These are phyloP conservation scores for Pecten maximus DNA, from an alignment of 2,888 invertebrate species.

Conservation along the genomic window DNA sequence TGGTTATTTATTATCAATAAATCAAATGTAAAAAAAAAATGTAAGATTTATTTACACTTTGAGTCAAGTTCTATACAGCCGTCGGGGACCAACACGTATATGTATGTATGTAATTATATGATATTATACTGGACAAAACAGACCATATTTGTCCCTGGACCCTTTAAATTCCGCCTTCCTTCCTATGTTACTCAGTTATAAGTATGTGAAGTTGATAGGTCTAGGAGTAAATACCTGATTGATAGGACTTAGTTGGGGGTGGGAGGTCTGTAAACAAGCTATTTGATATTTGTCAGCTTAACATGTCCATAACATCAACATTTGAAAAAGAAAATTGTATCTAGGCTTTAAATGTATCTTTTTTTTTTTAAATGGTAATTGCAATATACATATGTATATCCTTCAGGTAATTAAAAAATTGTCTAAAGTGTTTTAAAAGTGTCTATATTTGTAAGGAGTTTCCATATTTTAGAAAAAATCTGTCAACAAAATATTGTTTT, in stretches of 20 bases:
- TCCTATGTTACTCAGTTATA: not conserved
- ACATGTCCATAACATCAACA: not conserved
- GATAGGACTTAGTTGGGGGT: not conserved
- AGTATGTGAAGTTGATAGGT: not conserved
- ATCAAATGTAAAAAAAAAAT: too few species aligned
- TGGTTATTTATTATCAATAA: too few species aligned
- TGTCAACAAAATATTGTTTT: not conserved
- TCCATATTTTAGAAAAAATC: not conserved
- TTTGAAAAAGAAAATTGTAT: not conserved
- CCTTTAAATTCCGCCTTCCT: not conserved
- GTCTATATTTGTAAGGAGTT: not conserved
- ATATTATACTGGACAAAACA: not conserved
- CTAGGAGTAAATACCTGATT: not conserved
- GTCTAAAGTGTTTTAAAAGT: not conserved
- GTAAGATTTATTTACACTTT: too few species aligned
- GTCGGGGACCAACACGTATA: not conserved
- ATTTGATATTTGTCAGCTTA: not conserved
- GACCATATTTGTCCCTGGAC: not conserved
- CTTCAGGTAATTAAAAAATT: too few species aligned
- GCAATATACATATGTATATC: too few species aligned
- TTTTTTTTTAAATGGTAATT: too few species aligned
- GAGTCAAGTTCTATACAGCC: not conserved
- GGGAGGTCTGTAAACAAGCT: not conserved
- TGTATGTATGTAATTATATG: not conserved
- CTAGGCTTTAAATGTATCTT: too few species aligned